phyloP scores from a whole-genome alignment of 1,140 invertebrate species.

The Cecropterus lyciades region DNA sequence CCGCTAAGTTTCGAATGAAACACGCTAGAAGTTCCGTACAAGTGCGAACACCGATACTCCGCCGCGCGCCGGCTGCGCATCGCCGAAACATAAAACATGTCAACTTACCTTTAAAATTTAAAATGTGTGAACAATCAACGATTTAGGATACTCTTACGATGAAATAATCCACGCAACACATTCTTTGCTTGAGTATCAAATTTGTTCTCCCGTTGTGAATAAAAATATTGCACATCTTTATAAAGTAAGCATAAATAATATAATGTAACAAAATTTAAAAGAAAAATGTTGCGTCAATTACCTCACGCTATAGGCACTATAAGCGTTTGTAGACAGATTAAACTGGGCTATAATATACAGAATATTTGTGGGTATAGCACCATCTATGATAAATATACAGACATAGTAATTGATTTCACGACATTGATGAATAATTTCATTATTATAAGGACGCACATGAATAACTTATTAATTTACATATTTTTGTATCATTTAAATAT shows the following conservation, averaged over 20 bases:
- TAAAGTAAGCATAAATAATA: neutral
- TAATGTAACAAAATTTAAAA: neutral
- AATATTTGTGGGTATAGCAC: conserved; percentile 31
- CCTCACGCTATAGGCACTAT: conserved; percentile 10
- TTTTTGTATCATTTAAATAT: conserved; percentile 23
- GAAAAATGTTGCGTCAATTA: conserved; percentile 15
- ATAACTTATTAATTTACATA: conserved; percentile 28
- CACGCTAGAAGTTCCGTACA: conserved; percentile 26
- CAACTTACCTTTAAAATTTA: conserved; percentile 16
- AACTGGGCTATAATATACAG: conserved; percentile 23
- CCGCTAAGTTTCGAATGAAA: conserved; percentile 23
- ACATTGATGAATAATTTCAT: conserved; percentile 32
- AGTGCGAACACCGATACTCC: conserved; percentile 35
- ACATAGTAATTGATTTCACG: conserved; percentile 28
- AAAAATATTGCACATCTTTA: conserved; percentile 9
- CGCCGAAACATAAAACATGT: conserved; percentile 32
- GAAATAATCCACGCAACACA: conserved; percentile 17
- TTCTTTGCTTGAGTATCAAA: neutral
- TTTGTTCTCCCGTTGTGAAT: neutral
- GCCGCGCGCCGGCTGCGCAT: conserved; percentile 20
- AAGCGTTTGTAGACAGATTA: conserved; percentile 27
- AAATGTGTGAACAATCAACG: conserved; percentile 26
- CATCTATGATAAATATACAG: conserved; percentile 21
- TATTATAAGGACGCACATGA: conserved; percentile 25
- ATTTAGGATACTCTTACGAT: conserved; percentile 17